These are phyloP conservation scores for Myotis lucifugus DNA, from an alignment of 2,113 vertebrate species.

Conservation along the genomic window DNA sequence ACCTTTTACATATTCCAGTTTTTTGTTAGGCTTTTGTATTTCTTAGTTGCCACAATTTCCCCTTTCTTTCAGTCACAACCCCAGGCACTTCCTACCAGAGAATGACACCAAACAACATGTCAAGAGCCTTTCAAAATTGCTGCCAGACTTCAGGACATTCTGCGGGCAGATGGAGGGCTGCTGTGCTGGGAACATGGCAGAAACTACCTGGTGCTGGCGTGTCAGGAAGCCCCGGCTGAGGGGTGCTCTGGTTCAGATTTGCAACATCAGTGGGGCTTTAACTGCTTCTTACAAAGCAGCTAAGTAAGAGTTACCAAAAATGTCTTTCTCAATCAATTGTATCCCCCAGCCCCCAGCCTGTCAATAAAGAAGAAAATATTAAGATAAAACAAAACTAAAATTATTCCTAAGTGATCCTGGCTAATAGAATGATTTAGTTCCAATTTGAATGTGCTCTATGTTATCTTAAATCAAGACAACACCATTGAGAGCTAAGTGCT, in stretches of 20 bases:
- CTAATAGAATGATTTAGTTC: conserved; percentile 11
- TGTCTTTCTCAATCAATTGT: conserved; percentile 22
- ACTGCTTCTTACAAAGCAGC: conserved; percentile 11
- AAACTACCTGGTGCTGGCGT: conserved; percentile 31
- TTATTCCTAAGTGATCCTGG: not conserved
- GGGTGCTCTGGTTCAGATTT: conserved; percentile 67
- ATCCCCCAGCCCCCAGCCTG: not conserved
- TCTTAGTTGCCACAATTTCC: conserved; percentile 44
- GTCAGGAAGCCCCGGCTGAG: conserved; percentile 53
- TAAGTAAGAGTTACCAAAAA: conserved; percentile 53
- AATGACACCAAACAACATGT: conserved; percentile 74
- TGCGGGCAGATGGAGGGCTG: conserved; percentile 36
- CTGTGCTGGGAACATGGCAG: conserved; percentile 50
- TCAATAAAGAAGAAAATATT: not conserved
- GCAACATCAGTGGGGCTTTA: conserved; percentile 37
- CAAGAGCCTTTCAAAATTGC: conserved; percentile 72
- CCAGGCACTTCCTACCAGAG: conserved; percentile 70
- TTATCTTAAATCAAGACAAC: not conserved
- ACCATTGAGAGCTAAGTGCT: not conserved
- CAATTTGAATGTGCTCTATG: not conserved
- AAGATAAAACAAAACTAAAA: conserved; percentile 2
- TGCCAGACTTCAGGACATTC: conserved; percentile 69
- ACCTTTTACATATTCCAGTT: not conserved
- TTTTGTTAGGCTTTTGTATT: conserved; percentile 57
- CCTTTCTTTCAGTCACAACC: conserved; percentile 68